Base-by-base conservation (phyloP, 2,888 invertebrate species). In the Notocelia uddmanniana region DNA sequence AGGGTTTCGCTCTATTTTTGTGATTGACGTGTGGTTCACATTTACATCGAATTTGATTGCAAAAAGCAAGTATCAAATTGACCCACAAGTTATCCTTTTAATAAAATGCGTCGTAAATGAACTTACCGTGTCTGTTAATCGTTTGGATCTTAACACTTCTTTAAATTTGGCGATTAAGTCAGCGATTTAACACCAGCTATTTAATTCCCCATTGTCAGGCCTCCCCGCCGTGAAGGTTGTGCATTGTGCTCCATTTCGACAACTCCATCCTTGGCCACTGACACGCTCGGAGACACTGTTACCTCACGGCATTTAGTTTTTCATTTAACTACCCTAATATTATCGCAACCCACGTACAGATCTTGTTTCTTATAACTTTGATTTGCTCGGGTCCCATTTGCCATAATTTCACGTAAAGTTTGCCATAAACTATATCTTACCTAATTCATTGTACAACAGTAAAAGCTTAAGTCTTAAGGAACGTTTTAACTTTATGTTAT, bases 191-290 rank as follows among this genome's bases (percentile, higher is more conserved):
- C 10, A 34, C 23, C 45, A 66, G 26, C 11, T 18, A 59, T 66
- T 70, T 70, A 70, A 70, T 66, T 66, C 66, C 15, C 52, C n/a
- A 41, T 64, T 41, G 48, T 23, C 34, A 62, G 19, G 34, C 80
- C 63, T 69, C 79, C 75, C 34, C 52, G 70, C 78, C 85, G 81
- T 87, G 87, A 87, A 88, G 88, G 88, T 71, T 78, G 73, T 0
- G 78, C 69, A 84, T 87, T 87, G 87, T 87, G 77, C 74, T 68
- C 74, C 68, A 59, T 21, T 67, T 71, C 45, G 13, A 31, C 45
- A 18, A 31, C 57, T 15, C 18, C 54, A 54, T 26, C 71, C 71
- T 71, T 67, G 71, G 48, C n/a, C 55, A 55, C 58, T 68, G 64
- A 37, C 37, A 67, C 60, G 71, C 67, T 71, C 21, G 18, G 18